phyloP scores from a whole-genome alignment of 1,140 invertebrate genomes.

The Dolichoris vasculosae region DNA sequence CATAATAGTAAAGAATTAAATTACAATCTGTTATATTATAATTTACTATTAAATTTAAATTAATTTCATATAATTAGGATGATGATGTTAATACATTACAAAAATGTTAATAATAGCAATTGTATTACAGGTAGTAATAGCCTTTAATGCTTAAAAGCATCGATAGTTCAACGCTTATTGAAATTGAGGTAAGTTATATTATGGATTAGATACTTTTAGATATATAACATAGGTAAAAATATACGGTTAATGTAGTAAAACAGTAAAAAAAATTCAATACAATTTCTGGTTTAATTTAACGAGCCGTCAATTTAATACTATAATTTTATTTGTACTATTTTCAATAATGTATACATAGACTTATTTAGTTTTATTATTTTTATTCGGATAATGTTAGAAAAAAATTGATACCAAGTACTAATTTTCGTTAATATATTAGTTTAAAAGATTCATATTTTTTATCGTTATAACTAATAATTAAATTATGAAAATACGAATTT shows the following conservation, averaged over 20 bases:
- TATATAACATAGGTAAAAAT: slow-evolving; percentile 38
- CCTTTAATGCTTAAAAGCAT: not conserved
- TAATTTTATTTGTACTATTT: slow-evolving; percentile 14
- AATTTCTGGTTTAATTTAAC: slow-evolving; percentile 32
- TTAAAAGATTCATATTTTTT: too few species aligned
- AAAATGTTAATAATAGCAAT: slow-evolving; percentile 14
- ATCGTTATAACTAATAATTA: too few species aligned
- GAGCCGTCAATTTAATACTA: slow-evolving; percentile 38
- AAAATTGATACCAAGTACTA: not conserved
- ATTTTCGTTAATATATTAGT: too few species aligned
- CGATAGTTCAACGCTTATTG: not conserved
- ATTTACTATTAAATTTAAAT: too few species aligned
- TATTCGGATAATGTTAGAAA: not conserved
- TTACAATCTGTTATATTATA: too few species aligned
- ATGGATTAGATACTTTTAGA: slow-evolving; percentile 17
- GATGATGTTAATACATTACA: not conserved
- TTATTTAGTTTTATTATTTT: slow-evolving; percentile 12
- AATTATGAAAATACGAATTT: too few species aligned
- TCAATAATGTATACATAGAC: not conserved
- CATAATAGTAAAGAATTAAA: too few species aligned
- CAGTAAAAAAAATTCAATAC: slow-evolving; percentile 36
- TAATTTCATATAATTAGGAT: not conserved
- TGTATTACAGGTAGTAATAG: slow-evolving; percentile 8
- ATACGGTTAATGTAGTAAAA: slow-evolving; percentile 51
- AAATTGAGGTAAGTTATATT: slow-evolving; percentile 21